A percentile compares a stretch with the other conserved stretches of the same genome.
phyloP scores from a whole-genome alignment of 1,140 invertebrate genomes.

The Drosophila aff. region DNA sequence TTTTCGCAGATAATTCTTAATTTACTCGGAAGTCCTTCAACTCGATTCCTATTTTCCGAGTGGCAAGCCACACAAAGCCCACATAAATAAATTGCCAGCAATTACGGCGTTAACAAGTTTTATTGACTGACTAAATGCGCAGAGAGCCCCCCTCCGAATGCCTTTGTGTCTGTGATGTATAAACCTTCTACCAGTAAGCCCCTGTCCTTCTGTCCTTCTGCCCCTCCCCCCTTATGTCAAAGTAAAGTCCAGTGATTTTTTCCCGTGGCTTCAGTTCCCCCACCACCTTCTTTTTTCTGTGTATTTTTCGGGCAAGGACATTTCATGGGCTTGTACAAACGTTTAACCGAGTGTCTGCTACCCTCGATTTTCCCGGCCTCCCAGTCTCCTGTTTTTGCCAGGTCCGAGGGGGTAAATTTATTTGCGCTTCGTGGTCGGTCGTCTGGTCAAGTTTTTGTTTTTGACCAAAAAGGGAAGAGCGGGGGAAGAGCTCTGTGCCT shows the following conservation, averaged over 20 bases:
- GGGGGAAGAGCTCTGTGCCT: not conserved
- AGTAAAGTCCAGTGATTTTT: conserved; percentile 54
- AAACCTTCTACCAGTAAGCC: conserved; percentile 19
- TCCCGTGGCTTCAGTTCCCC: not conserved
- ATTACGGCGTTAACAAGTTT: conserved; percentile 83
- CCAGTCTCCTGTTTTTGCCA: not conserved
- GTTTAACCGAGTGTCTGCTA: conserved; percentile 74
- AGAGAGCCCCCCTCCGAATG: conserved; percentile 15
- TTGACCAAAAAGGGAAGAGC: conserved; percentile 10
- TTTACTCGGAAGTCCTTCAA: conserved; percentile 16
- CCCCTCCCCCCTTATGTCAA: not conserved
- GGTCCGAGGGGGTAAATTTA: conserved; percentile 59
- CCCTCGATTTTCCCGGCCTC: conserved; percentile 13
- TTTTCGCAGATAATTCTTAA: conserved; percentile 8
- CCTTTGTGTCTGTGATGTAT: conserved; percentile 4
- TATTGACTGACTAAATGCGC: conserved; percentile 83
- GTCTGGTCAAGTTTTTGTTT: conserved; percentile 77
- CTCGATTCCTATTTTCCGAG: conserved; percentile 33
- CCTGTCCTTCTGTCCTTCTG: not conserved
- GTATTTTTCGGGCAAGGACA: conserved; percentile 65
- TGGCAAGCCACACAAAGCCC: conserved; percentile 43
- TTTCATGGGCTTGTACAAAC: conserved; percentile 81
- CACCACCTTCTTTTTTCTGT: conserved; percentile 4
- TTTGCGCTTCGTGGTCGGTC: conserved; percentile 78
- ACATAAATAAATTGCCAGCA: conserved; percentile 80